Evolutionary conservation across 2,113 vertebrate species (phyloP).

Genomic region (Cricetomys ansorgei): DNA sequence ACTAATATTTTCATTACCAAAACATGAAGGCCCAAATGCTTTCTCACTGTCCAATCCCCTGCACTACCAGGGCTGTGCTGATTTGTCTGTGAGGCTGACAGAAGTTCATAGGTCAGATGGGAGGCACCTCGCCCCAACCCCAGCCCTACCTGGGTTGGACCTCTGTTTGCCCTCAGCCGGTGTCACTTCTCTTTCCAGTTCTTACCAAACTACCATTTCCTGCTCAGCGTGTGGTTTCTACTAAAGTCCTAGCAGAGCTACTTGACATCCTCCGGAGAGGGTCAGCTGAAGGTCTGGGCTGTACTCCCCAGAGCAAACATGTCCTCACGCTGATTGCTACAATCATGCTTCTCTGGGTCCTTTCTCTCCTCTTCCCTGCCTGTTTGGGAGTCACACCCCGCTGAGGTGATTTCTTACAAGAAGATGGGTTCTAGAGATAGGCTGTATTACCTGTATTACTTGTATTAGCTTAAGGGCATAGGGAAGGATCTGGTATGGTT

Average conservation of each 20-base stretch:
- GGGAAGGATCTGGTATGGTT: too few species aligned
- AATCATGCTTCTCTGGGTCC: neutral
- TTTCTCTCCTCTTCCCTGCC: neutral
- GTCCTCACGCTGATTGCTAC: neutral
- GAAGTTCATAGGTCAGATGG: accelerated
- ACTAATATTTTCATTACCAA: neutral
- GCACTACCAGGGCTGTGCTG: neutral
- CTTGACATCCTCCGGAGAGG: accelerated
- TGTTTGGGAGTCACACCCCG: accelerated
- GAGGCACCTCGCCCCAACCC: too few species aligned
- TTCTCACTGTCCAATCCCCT: too few species aligned
- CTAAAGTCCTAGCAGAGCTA: neutral
- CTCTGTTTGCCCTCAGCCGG: neutral
- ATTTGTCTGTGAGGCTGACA: neutral
- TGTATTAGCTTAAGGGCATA: too few species aligned
- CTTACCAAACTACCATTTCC: neutral
- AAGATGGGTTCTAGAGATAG: too few species aligned
- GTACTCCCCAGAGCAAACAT: too few species aligned
- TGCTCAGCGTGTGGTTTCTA: neutral
- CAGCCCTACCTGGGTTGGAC: neutral
- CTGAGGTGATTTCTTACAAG: too few species aligned
- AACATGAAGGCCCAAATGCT: neutral
- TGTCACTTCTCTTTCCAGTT: accelerated
- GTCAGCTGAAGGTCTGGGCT: accelerated
- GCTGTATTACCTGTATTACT: too few species aligned